Conservation (phyloP, 2,888 invertebrate genomes). For the Acrobasis repandana region DNA sequence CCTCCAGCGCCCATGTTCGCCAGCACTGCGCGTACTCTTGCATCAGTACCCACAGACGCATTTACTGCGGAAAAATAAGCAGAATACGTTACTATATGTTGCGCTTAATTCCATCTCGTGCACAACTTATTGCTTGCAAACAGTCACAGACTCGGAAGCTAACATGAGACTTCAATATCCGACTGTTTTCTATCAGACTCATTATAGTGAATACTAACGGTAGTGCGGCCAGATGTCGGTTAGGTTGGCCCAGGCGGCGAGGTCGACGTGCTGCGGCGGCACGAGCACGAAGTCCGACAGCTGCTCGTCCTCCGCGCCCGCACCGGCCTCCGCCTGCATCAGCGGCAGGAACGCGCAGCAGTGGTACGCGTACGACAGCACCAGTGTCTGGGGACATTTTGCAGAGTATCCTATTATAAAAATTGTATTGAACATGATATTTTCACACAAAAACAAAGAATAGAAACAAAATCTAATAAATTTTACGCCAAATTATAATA, state of each 20-base stretch:
- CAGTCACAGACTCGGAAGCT: neutral
- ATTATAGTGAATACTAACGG: conserved; percentile 79
- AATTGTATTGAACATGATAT: too few species aligned
- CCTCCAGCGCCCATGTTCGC: conserved; percentile 42
- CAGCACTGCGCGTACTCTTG: conserved; percentile 44
- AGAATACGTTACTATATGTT: too few species aligned
- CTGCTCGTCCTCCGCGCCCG: conserved; percentile 62
- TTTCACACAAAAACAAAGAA: too few species aligned
- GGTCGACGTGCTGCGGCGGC: conserved; percentile 66
- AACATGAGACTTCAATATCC: neutral
- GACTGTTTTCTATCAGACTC: too few species aligned
- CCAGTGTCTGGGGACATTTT: conserved; percentile 84
- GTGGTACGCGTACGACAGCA: conserved; percentile 97
- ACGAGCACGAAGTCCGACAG: conserved; percentile 70
- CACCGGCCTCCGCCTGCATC: conserved; percentile 82
- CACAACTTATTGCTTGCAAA: neutral
- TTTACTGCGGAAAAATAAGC: conserved; percentile 48
- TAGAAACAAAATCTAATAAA: too few species aligned
- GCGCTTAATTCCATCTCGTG: too few species aligned
- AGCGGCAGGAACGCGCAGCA: conserved; percentile 94
- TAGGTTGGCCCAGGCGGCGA: conserved; percentile 91
- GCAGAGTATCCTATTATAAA: too few species aligned
- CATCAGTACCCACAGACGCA: conserved; percentile 42
- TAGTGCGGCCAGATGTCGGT: conserved; percentile 92
- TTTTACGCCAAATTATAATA: too few species aligned